These are phyloP conservation scores for Craseonycteris thonglongyai DNA, from an alignment of 2,113 vertebrate species.

Conservation along the genomic window DNA sequence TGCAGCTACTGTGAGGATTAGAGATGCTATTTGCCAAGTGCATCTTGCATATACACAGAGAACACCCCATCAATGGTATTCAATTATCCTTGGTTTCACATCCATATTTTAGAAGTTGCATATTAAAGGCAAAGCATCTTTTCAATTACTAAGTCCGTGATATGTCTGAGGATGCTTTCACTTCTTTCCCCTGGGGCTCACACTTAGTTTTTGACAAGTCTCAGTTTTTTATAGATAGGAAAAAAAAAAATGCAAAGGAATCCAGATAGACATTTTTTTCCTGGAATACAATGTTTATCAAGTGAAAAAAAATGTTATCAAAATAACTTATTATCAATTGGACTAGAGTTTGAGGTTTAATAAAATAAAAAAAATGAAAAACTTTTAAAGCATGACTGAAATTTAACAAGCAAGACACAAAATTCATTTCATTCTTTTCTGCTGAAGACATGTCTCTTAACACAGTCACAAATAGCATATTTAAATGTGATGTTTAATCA, in stretches of 20 bases:
- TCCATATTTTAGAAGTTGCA: background rate
- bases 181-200: background rate
- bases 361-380: background rate
- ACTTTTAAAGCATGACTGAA: background rate
- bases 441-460: slow-evolving; percentile 30
- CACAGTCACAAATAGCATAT: background rate
- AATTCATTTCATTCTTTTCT: slow-evolving; percentile 28
- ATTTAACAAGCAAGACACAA: slow-evolving; percentile 31
- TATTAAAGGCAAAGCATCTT: background rate
- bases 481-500: slow-evolving; percentile 4
- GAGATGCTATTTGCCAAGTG: background rate
- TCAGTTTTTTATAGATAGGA: background rate
- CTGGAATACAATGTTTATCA: background rate
- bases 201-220: background rate
- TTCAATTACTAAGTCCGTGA: background rate
- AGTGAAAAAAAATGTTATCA: slow-evolving; percentile 7
- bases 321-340: background rate
- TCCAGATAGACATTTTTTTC: background rate
- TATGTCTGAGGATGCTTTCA: background rate
- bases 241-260: background rate
- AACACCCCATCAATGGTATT: fast-evolving
- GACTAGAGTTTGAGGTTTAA: background rate
- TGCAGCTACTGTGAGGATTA: background rate
- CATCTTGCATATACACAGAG: background rate
- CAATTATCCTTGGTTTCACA: background rate